A percentile compares a stretch with the other conserved stretches of the same genome.
Evolutionary conservation across 2,888 invertebrate species (phyloP).

Genomic region (Ferdinandea cuprea): DNA sequence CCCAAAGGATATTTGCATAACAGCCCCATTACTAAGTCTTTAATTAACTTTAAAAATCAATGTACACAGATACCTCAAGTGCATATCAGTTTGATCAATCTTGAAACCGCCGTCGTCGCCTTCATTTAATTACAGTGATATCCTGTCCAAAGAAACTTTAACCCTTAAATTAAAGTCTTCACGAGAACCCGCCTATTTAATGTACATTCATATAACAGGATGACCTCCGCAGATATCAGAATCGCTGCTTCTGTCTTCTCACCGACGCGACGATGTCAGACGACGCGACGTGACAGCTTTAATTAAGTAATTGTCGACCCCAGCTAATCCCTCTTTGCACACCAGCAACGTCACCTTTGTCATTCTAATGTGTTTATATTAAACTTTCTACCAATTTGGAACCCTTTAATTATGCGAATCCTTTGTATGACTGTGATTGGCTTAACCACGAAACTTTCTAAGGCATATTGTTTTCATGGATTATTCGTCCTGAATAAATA

Average conservation of each 20-base stretch:
- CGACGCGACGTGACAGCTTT: slow-evolving; percentile 47
- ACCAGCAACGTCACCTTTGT: slow-evolving; percentile 20
- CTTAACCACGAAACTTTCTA: slow-evolving; percentile 21
- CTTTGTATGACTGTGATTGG: slow-evolving; percentile 16
- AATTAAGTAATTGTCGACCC: slow-evolving; percentile 50
- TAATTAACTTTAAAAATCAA: no score
- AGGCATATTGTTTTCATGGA: slow-evolving; percentile 32
- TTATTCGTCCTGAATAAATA: slow-evolving; percentile 39
- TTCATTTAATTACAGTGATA: no score
- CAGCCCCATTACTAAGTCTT: no score
- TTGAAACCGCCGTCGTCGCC: no score
- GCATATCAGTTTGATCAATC: slow-evolving; percentile 5
- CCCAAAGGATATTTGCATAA: no score
- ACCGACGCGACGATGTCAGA: no score
- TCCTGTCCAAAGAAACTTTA: no score
- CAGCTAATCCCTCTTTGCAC: slow-evolving; percentile 34
- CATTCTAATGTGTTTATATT: slow-evolving; percentile 32
- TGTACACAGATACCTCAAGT: no score
- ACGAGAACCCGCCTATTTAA: no score
- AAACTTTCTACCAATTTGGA: slow-evolving; percentile 18
- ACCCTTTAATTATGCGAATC: slow-evolving; percentile 34
- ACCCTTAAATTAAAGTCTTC: no score
- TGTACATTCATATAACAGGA: no score
- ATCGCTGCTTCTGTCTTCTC: not conserved
- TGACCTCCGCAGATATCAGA: no score